Percentiles rank a stretch among this genome's conserved stretches.
Conservation (phyloP, 2,113 vertebrate genomes). For the Colossoma macropomum region DNA sequence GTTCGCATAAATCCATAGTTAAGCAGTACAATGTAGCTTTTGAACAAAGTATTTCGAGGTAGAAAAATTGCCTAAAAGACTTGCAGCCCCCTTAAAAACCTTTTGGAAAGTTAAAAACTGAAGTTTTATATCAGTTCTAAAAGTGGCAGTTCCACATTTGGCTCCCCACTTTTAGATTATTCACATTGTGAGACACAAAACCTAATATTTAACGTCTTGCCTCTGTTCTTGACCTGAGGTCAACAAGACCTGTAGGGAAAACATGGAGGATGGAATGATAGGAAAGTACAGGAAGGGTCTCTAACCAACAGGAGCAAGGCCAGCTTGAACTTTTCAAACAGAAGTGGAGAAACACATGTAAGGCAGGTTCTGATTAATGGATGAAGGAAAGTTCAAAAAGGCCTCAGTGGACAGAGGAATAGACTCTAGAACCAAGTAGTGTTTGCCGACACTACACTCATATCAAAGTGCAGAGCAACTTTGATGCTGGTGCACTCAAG, state of each 20-base stretch:
- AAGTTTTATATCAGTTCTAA: not conserved
- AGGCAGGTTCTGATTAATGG: conserved; percentile 27
- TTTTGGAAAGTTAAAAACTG: not conserved
- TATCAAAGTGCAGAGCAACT: not conserved
- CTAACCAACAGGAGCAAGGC: conserved; percentile 28
- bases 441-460: not conserved
- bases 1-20: not conserved
- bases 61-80: not conserved
- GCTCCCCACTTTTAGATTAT: conserved; percentile 26
- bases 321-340: conserved; percentile 19
- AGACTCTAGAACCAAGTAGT: not conserved
- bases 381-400: conserved; percentile 17
- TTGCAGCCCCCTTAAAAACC: not conserved
- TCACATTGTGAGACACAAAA: conserved; percentile 15
- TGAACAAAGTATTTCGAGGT: not conserved
- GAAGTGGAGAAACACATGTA: not conserved
- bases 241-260: not conserved
- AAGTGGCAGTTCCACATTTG: not conserved
- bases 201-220: conserved; percentile 9
- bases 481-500: not conserved
- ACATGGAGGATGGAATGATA: not conserved
- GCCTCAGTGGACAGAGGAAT: conserved; percentile 17
- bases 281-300: not conserved
- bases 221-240: conserved; percentile 1
- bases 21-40: not conserved